Evolutionary conservation across 1,140 invertebrate species (phyloP).

Genomic region (Psilanteris sp.): DNA sequence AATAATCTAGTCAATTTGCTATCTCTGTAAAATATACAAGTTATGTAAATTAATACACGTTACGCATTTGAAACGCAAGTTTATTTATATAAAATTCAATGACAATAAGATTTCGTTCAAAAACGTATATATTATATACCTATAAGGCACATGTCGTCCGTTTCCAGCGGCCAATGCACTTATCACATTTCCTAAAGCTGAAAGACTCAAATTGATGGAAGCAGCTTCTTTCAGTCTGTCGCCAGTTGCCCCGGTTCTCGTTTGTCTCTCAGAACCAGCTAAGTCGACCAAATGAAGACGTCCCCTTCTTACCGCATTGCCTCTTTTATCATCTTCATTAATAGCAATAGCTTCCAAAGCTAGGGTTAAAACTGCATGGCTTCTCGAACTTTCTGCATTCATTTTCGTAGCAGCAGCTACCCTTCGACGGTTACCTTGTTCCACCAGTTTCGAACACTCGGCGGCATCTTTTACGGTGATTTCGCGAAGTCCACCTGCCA

Average conservation of each 20-base stretch:
- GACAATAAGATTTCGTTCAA: too few species aligned
- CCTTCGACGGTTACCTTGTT: constrained; percentile 87
- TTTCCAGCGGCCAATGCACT: constrained; percentile 94
- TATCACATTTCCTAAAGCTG: constrained; percentile 96
- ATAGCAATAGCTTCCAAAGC: constrained; percentile 86
- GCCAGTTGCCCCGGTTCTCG: constrained; percentile 91
- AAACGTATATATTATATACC: constrained; percentile 72
- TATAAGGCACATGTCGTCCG: constrained; percentile 94
- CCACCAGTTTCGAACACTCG: constrained; percentile 88
- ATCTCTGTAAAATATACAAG: constrained; percentile 82
- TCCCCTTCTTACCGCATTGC: constrained; percentile 84
- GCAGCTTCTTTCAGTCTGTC: constrained; percentile 95
- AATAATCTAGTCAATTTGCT: constrained; percentile 95
- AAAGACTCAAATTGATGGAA: constrained; percentile 96
- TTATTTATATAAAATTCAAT: too few species aligned
- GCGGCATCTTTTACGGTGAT: constrained; percentile 87
- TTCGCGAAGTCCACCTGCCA: constrained; percentile 83
- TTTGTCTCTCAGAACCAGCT: constrained; percentile 92
- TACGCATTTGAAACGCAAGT: too few species aligned
- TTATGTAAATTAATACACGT: too few species aligned
- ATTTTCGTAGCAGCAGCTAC: constrained; percentile 89
- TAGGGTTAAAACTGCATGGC: constrained; percentile 95
- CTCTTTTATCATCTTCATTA: constrained; percentile 78
- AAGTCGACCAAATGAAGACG: constrained; percentile 95
- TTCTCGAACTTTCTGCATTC: constrained; percentile 92